These are phyloP conservation scores for Siphlonurus alternatus DNA, from an alignment of 2,888 invertebrate genomes.

Conservation along the genomic window DNA sequence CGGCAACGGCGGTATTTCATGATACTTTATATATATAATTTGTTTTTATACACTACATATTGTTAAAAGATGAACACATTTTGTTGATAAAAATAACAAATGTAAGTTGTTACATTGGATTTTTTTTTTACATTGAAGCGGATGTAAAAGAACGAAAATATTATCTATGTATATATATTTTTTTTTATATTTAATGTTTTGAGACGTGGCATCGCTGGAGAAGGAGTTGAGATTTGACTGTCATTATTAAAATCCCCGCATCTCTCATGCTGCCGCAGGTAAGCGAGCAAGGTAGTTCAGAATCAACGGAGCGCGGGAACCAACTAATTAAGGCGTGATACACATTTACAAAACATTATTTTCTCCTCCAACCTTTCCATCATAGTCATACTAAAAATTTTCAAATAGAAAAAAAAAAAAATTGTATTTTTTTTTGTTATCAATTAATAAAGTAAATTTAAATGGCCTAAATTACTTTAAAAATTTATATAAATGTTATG, in stretches of 20 bases:
- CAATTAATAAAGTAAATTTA: background rate
- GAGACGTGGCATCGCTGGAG: background rate
- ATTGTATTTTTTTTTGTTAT: background rate
- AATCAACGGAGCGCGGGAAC: background rate
- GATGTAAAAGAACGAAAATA: too few relatives aligned
- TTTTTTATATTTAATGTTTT: background rate
- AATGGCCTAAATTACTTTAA: background rate
- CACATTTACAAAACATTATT: background rate
- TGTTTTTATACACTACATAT: too few relatives aligned
- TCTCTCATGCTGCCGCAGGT: background rate
- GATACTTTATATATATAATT: too few relatives aligned
- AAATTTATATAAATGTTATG: background rate
- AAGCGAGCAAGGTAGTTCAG: background rate
- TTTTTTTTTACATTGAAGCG: too few relatives aligned
- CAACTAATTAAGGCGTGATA: background rate
- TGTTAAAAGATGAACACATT: too few relatives aligned
- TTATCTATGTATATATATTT: too few relatives aligned
- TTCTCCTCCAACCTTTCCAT: background rate
- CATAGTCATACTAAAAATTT: too few relatives aligned
- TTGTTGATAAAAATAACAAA: too few relatives aligned
- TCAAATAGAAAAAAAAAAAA: too few relatives aligned
- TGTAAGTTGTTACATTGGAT: too few relatives aligned
- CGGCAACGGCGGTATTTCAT: background rate
- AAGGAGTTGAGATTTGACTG: background rate
- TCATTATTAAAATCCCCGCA: background rate